These are phyloP conservation scores for Eurystomus glaucurus DNA, from an alignment of 2,797 vertebrate species.

Conservation along the genomic window DNA sequence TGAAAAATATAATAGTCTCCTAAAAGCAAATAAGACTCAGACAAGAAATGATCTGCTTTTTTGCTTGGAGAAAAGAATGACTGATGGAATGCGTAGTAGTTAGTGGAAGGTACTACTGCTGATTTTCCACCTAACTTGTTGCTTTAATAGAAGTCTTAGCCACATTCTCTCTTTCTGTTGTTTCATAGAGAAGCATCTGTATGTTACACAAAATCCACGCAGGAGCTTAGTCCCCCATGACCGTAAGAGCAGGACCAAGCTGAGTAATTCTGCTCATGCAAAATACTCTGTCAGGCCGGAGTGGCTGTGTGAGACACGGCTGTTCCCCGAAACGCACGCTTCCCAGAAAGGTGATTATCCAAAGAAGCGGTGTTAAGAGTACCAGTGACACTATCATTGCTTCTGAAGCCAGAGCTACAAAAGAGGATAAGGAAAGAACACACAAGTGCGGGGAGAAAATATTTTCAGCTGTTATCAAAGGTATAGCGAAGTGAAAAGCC, in stretches of 20 bases:
- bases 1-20: neutral
- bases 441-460: neutral
- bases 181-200: neutral
- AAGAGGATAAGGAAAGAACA: neutral
- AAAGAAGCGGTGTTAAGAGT: neutral
- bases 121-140: conserved; percentile 5
- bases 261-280: conserved; percentile 9
- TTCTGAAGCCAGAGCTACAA: neutral
- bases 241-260: conserved; percentile 4
- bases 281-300: neutral
- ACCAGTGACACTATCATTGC: neutral
- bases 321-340: neutral
- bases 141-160: neutral
- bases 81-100: neutral
- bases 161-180: neutral
- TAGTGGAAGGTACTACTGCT: neutral
- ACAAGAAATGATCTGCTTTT: neutral
- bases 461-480: neutral
- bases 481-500: neutral
- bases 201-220: neutral
- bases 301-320: neutral
- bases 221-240: neutral
- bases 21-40: conserved; percentile 35
- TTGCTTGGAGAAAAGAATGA: conserved; percentile 5
- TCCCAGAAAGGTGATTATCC: neutral